Conservation (phyloP, 1,140 invertebrate species). For the Drosophila kepulauana region DNA sequence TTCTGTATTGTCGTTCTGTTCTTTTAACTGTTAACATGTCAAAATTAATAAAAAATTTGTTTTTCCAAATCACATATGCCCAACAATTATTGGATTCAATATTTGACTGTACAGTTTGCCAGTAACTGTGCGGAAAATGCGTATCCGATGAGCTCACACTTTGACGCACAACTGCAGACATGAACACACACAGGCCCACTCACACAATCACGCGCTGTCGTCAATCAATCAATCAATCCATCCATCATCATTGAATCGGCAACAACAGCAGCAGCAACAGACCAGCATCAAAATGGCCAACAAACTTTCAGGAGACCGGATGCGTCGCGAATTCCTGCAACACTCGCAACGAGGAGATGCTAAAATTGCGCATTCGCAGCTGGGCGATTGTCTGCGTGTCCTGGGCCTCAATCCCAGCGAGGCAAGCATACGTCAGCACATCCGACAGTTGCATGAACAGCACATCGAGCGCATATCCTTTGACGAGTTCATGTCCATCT, state of each 20-base stretch:
- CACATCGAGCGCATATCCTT: conserved; percentile 49
- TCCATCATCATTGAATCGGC: conserved; percentile 21
- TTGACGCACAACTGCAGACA: conserved; percentile 13
- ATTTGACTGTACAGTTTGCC: conserved; percentile 21
- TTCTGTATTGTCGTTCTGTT: conserved; percentile 11
- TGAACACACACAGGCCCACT: no score
- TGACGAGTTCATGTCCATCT: conserved; percentile 56
- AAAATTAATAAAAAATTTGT: conserved; percentile 52
- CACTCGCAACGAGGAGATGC: conserved; percentile 51
- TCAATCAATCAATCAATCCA: conserved; percentile 18
- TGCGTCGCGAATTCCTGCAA: conserved; percentile 45
- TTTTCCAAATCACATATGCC: conserved; percentile 46
- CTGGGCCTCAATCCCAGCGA: conserved; percentile 85
- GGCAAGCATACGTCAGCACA: conserved; percentile 81
- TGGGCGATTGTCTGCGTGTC: conserved; percentile 78
- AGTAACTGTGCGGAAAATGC: conserved; percentile 45
- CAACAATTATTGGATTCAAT: conserved; percentile 35
- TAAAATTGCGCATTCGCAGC: conserved; percentile 51
- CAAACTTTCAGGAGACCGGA: conserved; percentile 3
- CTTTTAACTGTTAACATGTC: conserved; percentile 71
- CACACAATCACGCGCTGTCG: conserved; percentile 9
- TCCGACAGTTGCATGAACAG: conserved; percentile 40
- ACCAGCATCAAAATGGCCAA: conserved; percentile 17
- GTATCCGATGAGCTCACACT: conserved; percentile 21
- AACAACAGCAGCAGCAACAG: background rate